Percentiles rank a stretch among this genome's conserved stretches.
Conservation (phyloP, 2,888 invertebrate species). For the Athalia circularis region DNA sequence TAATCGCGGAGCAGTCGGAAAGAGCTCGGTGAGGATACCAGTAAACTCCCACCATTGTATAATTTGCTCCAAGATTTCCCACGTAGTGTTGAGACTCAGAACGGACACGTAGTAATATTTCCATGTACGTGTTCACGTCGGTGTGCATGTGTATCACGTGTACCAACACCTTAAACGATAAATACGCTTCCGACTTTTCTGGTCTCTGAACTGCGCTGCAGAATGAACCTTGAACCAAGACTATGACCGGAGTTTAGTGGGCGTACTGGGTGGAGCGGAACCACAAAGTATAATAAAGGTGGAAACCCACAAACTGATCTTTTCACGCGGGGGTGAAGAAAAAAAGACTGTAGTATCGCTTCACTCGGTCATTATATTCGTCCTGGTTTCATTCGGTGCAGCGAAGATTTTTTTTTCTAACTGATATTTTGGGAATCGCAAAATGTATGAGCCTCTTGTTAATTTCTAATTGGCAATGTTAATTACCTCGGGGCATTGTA, state of each 20-base stretch:
- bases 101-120: slow-evolving; percentile 10
- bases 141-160: not conserved
- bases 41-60: slow-evolving; percentile 41
- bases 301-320: not conserved
- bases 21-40: slow-evolving; percentile 16
- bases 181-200: slow-evolving; percentile 6
- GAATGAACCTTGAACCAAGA: slow-evolving; percentile 38
- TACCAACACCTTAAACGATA: slow-evolving; percentile 4
- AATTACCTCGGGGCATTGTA: slow-evolving; percentile 19
- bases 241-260: slow-evolving; percentile 28
- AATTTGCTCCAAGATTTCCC: slow-evolving; percentile 39
- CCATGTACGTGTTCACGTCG: not conserved
- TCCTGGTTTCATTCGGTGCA: too few relatives aligned
- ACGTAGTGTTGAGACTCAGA: slow-evolving; percentile 2
- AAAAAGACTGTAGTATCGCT: too few relatives aligned
- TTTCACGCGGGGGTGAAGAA: too few relatives aligned
- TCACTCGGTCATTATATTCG: too few relatives aligned
- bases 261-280: slow-evolving; percentile 28
- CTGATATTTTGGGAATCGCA: too few relatives aligned
- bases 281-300: not conserved
- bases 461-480: slow-evolving; percentile 23
- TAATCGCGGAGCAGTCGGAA: slow-evolving; percentile 39
- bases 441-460: not conserved
- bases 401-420: too few relatives aligned
- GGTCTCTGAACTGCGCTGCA: not conserved